These are phyloP conservation scores for Malthinus seriepunctatus DNA, from an alignment of 2,888 invertebrate genomes.

Conservation along the genomic window DNA sequence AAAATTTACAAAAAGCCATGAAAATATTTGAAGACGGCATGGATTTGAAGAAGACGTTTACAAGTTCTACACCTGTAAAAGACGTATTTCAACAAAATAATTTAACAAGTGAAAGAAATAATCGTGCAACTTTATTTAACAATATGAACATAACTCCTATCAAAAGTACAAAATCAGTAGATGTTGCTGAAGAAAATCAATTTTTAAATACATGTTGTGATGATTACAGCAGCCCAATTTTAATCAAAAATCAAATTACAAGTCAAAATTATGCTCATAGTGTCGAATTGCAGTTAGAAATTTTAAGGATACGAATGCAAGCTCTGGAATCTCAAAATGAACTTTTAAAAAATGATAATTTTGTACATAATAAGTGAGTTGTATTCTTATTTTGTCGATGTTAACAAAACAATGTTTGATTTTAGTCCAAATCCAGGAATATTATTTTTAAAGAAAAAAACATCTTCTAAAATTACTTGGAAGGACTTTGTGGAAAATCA, in stretches of 20 bases:
- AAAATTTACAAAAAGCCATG: not conserved
- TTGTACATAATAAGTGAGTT: not conserved
- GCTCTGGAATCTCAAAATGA: constrained; percentile 2
- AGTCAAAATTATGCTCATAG: not conserved
- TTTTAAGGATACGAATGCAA: not conserved
- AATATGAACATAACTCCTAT: constrained; percentile 9
- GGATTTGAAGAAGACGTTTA: constrained; percentile 33
- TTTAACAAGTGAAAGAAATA: not conserved
- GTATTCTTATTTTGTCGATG: not conserved
- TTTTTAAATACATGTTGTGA: not conserved
- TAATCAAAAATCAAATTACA: not conserved
- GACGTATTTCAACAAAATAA: not conserved
- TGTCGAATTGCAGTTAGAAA: not conserved
- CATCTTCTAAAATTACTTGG: constrained; percentile 3
- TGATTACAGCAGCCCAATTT: not conserved
- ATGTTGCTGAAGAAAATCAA: not conserved
- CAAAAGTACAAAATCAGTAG: not conserved
- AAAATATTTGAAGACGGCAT: constrained; percentile 19
- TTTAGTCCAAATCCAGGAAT: constrained; percentile 40
- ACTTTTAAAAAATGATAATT: constrained; percentile 2
- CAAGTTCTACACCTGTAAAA: constrained; percentile 17
- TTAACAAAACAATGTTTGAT: not conserved
- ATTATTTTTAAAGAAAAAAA: constrained; percentile 37
- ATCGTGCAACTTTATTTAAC: not conserved
- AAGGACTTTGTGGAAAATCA: constrained; percentile 33